Percentiles rank a stretch among this genome's conserved stretches.
phyloP scores from a whole-genome alignment of 1,140 invertebrate genomes.

The Lepidurus couesii region DNA sequence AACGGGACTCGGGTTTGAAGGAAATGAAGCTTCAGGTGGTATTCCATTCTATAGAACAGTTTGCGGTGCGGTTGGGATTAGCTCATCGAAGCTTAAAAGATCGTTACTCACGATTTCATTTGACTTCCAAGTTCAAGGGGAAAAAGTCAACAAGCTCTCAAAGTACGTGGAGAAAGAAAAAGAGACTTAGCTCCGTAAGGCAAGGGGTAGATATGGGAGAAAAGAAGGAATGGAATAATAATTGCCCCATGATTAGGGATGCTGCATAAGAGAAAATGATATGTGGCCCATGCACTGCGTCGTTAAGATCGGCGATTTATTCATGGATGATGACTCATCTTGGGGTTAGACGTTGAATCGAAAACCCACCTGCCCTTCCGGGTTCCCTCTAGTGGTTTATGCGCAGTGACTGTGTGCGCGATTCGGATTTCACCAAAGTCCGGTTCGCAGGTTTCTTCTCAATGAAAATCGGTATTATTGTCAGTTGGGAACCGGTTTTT shows the following conservation, averaged over 20 bases:
- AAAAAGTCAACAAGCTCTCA: constrained; percentile 1
- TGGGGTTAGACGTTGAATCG: background rate
- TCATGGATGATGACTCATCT: background rate
- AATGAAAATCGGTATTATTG: constrained; percentile 9
- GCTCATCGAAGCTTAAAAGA: constrained; percentile 14
- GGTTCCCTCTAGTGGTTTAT: background rate
- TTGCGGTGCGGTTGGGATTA: constrained; percentile 17
- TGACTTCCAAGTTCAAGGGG: background rate
- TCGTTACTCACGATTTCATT: constrained; percentile 22
- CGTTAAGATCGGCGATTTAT: constrained; percentile 12
- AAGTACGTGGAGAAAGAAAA: background rate
- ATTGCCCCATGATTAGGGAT: background rate
- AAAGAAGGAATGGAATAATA: background rate
- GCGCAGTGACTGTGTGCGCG: background rate
- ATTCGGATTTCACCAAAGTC: constrained; percentile 3
- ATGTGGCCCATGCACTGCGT: background rate
- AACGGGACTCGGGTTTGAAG: constrained; percentile 8
- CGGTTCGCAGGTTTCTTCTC: constrained; percentile 13
- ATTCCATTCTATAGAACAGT: constrained; percentile 14
- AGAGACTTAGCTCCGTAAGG: background rate
- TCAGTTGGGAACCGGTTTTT: background rate
- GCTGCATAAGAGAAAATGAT: background rate
- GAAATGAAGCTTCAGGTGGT: constrained; percentile 18
- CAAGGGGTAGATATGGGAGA: background rate
- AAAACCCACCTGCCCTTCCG: constrained; percentile 17